Base-by-base conservation (phyloP, 2,888 invertebrate species). In the Lydus trimaculatus region DNA sequence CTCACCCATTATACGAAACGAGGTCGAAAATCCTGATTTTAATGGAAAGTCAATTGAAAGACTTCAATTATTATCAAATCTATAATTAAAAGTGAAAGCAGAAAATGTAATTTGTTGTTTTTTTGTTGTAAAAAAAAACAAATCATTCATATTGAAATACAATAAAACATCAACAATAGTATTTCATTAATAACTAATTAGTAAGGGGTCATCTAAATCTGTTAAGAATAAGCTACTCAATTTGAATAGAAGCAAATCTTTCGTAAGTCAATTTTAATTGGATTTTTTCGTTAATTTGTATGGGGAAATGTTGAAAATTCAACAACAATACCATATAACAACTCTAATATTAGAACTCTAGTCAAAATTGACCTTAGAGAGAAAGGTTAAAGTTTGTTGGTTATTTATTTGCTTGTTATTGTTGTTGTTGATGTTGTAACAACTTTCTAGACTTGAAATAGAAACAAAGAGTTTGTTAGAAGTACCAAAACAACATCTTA, bases 11-110 rank as follows among this genome's bases (percentile, higher is more conserved):
- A n/a, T n/a, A n/a, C 56, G 11, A 56, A 48, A 48, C 7, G 7
- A 48, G 48, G 48, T 20, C 48, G 20, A 7, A 17, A 48, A 39
- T 48, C n/a, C n/a, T n/a, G n/a, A n/a, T n/a, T n/a, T 48, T 48
- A 48, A 48, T 20, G 48, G 20, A 48, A 20, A 17, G 48, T 20
- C 48, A 48, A 48, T 20, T 20, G 9, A 3, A 48, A 8, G 2
- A 48, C 25, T 15, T 25, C 23, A 13, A 56, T 23, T 25, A 56
- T 23, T 25, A 56, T 25, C 13, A 52, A 23, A 23, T 23, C 48
- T 11, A 23, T 52, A 52, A 56, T 56, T 25, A 56, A 11, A 56
- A 56, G 56, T 56, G 56, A 56, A 56, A 56, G 56, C 15, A n/a
- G n/a, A n/a, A n/a, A 13, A 56, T 23, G 5, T 13, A 3, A 0